A percentile compares a stretch with the other conserved stretches of the same genome.
Evolutionary conservation across 2,888 invertebrate genomes (phyloP).

Genomic region (Incurvaria masculella): DNA sequence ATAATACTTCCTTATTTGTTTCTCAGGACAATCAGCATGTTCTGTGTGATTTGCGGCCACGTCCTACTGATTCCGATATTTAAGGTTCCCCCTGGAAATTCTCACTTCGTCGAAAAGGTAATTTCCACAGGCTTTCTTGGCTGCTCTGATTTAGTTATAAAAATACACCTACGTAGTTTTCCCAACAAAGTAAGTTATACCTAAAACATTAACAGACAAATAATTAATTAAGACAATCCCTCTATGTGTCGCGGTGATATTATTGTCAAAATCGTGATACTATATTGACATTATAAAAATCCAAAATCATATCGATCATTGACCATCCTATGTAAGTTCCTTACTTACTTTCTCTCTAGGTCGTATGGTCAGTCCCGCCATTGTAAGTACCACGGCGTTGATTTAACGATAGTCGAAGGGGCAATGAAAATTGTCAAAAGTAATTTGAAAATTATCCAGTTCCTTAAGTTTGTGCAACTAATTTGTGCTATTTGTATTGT

Average conservation of each 20-base stretch:
- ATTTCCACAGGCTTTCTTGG: neutral
- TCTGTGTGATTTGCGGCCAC: constrained; percentile 44
- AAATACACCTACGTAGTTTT: no score
- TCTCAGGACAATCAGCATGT: constrained; percentile 42
- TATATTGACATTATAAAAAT: no score
- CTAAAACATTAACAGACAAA: no score
- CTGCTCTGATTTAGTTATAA: neutral
- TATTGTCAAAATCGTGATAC: no score
- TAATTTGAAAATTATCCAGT: constrained; percentile 3
- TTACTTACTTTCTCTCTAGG: no score
- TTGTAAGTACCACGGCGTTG: no score
- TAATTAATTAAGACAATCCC: no score
- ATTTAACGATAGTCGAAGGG: constrained; percentile 4
- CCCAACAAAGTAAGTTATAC: no score
- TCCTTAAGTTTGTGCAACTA: constrained; percentile 4
- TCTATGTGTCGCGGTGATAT: no score
- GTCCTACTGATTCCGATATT: constrained; percentile 28
- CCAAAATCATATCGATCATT: no score
- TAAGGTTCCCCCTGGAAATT: constrained; percentile 27
- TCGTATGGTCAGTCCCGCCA: no score
- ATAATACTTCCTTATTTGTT: constrained; percentile 6
- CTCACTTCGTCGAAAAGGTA: constrained; percentile 40
- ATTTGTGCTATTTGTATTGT: constrained; percentile 6
- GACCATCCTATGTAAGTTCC: no score
- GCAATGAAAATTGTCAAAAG: constrained; percentile 4